Evolutionary conservation across 2,888 invertebrate species (phyloP), one percentile per base, ranked within the genome.

Genomic region (Polydesmus complanatus): DNA sequence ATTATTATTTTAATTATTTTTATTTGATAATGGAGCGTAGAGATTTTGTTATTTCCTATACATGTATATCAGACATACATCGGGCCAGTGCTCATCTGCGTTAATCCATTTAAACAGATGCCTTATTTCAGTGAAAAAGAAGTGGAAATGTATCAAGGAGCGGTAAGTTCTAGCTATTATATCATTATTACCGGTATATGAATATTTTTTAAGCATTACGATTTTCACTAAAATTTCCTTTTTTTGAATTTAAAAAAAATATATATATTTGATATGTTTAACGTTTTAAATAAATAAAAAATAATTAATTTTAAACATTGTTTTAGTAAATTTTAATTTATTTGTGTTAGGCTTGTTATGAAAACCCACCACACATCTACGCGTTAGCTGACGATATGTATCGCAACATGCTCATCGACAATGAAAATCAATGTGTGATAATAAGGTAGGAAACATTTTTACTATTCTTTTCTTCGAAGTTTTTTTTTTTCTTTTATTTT

Each of bases 311-410:
- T n/a, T n/a, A n/a, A n/a, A n/a, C n/a, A n/a, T n/a, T n/a, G n/a
- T n/a, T n/a, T n/a, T n/a, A n/a, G n/a, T n/a, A n/a, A n/a, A n/a
- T n/a, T n/a, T n/a, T n/a, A n/a, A n/a, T n/a, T n/a, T n/a, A n/a
- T n/a, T n/a, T n/a, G n/a, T n/a, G n/a, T n/a, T 65, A 82, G 82
- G 82, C 83, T 2, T 79, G 81, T 21, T 83, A 83, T 70, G 84
- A 84, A 72, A 84, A 84, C 71, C 82, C 83, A 27, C 84, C 84
- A 0, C 84, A 84, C 69, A 78, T 84, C 56, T 84, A 81, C 69
- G 83, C 83, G 1, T 70, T 84, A 58, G 80, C 83, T 1, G 84
- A 84, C 67, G 79, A 81, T 66, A 84, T 84, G 84, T 84, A 83
- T 71, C 75, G 83, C 64, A 83, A 84, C 70, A 82, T 84, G 83